Conservation (phyloP, 2,113 vertebrate genomes). For the Steatornis caripensis region DNA sequence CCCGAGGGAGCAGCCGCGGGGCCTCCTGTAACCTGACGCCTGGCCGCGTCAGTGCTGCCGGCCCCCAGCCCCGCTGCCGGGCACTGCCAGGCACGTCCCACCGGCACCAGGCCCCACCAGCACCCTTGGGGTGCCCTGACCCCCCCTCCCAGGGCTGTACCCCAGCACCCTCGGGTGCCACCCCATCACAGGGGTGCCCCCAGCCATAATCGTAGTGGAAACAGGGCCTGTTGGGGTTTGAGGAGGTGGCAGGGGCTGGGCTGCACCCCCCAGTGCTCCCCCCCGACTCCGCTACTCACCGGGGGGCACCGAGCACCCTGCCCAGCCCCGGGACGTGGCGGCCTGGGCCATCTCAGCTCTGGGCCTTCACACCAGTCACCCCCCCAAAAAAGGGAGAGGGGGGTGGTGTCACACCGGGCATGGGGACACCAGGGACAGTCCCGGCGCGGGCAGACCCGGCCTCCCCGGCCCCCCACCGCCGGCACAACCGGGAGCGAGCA, state of each 20-base stretch:
- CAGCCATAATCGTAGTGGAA: not conserved
- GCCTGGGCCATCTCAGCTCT: not conserved
- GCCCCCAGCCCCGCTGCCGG: not conserved
- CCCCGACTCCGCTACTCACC: not conserved
- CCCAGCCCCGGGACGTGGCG: not conserved
- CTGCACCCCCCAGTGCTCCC: not conserved
- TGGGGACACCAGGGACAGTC: not conserved
- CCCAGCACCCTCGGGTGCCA: not conserved
- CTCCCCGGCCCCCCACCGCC: not conserved
- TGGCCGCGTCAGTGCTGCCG: not conserved
- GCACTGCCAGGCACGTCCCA: not conserved
- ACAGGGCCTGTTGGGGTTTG: not conserved
- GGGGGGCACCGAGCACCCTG: fast-evolving
- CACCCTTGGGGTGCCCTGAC: not conserved
- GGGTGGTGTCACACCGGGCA: not conserved
- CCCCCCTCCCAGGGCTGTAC: no score
- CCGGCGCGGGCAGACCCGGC: not conserved
- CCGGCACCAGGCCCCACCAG: not conserved
- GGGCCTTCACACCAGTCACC: not conserved
- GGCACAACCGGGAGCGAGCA: not conserved
- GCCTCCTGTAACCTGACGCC: not conserved
- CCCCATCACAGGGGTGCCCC: not conserved
- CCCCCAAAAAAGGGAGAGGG: not conserved
- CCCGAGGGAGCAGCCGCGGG: not conserved
- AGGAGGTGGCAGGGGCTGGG: not conserved